phyloP scores from a whole-genome alignment of 92 coral and sea anemone genomes.

The Zoanthus gigantus region DNA sequence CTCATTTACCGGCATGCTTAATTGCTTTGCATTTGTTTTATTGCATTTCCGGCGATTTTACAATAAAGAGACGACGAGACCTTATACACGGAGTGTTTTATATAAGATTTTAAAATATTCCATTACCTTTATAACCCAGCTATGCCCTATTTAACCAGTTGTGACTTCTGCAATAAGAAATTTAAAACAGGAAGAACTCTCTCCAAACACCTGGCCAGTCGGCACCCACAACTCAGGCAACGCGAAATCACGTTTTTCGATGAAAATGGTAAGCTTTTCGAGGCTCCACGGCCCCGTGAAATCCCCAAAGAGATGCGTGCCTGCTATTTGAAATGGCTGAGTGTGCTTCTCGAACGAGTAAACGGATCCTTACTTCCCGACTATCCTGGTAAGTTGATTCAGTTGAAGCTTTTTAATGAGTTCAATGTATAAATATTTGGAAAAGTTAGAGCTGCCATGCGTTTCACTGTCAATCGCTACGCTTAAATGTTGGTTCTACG shows the following conservation, averaged over 20 bases:
- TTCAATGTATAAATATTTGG: not conserved
- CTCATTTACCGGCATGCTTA: conserved; percentile 48
- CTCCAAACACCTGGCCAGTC: conserved; percentile 45
- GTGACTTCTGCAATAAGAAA: conserved; percentile 46
- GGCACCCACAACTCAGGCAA: conserved; percentile 53
- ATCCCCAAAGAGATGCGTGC: conserved; percentile 21
- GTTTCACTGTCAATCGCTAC: not conserved
- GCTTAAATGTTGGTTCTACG: not conserved
- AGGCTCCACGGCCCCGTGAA: conserved; percentile 35
- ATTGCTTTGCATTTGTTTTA: not conserved
- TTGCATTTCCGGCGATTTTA: conserved; percentile 6
- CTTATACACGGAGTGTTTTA: conserved; percentile 16
- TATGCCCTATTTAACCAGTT: conserved; percentile 47
- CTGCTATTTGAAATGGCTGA: conserved; percentile 53
- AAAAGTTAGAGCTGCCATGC: conserved; percentile 4
- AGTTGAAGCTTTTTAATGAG: not conserved
- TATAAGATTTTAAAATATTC: not conserved
- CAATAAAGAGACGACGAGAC: not conserved
- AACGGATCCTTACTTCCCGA: conserved; percentile 48
- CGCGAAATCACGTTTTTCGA: conserved; percentile 26
- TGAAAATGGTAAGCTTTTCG: conserved; percentile 37
- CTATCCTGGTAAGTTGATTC: conserved; percentile 40
- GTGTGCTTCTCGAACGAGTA: conserved; percentile 54
- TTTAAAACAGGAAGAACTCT: conserved; percentile 61
- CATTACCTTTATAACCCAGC: conserved; percentile 10